These are phyloP conservation scores for Matsumurasca onukii DNA, from an alignment of 1,140 invertebrate genomes.

Conservation along the genomic window DNA sequence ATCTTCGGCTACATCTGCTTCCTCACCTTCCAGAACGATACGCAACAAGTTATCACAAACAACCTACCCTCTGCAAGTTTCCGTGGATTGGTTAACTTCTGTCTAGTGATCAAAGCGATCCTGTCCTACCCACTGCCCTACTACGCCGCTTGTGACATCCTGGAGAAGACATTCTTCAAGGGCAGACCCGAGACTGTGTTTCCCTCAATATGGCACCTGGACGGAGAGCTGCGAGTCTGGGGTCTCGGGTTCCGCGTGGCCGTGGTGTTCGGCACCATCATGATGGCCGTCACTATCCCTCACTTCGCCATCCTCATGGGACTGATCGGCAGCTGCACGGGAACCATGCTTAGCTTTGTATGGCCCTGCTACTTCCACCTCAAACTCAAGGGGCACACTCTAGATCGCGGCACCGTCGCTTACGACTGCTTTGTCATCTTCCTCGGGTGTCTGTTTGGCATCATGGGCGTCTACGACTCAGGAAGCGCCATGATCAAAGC, in stretches of 20 bases:
- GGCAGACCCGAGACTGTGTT: constrained; percentile 82
- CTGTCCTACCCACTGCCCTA: constrained; percentile 97
- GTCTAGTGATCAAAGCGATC: constrained; percentile 93
- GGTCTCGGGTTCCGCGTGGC: constrained; percentile 86
- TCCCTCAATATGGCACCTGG: constrained; percentile 89
- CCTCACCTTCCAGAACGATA: constrained; percentile 93
- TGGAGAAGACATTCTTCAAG: constrained; percentile 92
- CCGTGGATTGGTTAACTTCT: constrained; percentile 94
- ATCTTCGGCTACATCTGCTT: constrained; percentile 97
- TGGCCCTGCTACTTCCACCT: constrained; percentile 99
- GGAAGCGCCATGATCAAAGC: constrained; percentile 87
- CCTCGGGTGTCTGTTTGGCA: constrained; percentile 84
- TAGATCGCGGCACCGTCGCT: constrained; percentile 73
- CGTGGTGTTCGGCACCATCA: constrained; percentile 88
- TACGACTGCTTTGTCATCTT: constrained; percentile 94
- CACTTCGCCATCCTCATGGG: constrained; percentile 99
- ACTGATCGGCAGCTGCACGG: constrained; percentile 97
- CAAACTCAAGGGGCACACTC: constrained; percentile 81
- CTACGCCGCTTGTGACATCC: constrained; percentile 93
- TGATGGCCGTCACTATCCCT: constrained; percentile 97
- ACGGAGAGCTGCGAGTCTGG: constrained; percentile 93
- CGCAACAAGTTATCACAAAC: constrained; percentile 90
- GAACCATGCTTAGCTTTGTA: constrained; percentile 97
- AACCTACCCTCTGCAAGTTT: constrained; percentile 91
- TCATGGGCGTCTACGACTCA: constrained; percentile 94